Percentiles rank a stretch among this genome's conserved stretches.
Conservation (phyloP, 64 coral and sea anemone genomes). For the Pocillopora damicornis region DNA sequence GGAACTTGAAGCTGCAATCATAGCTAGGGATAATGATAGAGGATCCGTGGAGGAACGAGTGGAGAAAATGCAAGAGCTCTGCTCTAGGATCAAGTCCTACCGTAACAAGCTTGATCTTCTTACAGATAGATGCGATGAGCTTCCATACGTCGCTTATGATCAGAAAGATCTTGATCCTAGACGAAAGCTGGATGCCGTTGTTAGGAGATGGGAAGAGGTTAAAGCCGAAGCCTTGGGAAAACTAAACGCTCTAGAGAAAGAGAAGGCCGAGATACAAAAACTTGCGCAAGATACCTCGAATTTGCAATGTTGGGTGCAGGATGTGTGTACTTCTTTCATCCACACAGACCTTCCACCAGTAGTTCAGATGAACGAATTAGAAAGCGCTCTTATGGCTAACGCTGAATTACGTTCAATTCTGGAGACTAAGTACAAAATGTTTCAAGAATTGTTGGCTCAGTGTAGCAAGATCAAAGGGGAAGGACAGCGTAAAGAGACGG, state of each 20-base stretch:
- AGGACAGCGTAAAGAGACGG: not conserved
- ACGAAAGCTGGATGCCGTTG: conserved; percentile 36
- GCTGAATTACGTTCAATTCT: conserved; percentile 9
- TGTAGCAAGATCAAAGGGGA: not conserved
- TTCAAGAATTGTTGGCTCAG: not conserved
- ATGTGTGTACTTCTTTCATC: not conserved
- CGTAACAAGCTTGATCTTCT: conserved; percentile 58
- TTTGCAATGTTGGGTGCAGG: conserved; percentile 28
- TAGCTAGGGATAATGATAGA: not conserved
- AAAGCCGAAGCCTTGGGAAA: conserved; percentile 24
- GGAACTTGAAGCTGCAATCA: conserved; percentile 28
- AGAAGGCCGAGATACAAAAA: conserved; percentile 26
- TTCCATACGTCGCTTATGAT: conserved; percentile 39
- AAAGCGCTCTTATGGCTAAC: conserved; percentile 40
- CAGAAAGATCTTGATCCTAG: conserved; percentile 54
- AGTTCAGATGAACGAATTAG: conserved; percentile 5
- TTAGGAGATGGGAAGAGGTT: conserved; percentile 39
- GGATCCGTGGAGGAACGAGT: conserved; percentile 41
- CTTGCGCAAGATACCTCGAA: conserved; percentile 42
- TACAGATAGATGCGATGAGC: conserved; percentile 27
- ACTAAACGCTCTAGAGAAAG: conserved; percentile 29
- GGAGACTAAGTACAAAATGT: not conserved
- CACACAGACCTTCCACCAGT: conserved; percentile 1
- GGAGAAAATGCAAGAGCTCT: conserved; percentile 37
- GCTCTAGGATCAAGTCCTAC: conserved; percentile 52